phyloP scores from a whole-genome alignment of 2,113 vertebrate species.

The Chlorodrepanis virens region DNA sequence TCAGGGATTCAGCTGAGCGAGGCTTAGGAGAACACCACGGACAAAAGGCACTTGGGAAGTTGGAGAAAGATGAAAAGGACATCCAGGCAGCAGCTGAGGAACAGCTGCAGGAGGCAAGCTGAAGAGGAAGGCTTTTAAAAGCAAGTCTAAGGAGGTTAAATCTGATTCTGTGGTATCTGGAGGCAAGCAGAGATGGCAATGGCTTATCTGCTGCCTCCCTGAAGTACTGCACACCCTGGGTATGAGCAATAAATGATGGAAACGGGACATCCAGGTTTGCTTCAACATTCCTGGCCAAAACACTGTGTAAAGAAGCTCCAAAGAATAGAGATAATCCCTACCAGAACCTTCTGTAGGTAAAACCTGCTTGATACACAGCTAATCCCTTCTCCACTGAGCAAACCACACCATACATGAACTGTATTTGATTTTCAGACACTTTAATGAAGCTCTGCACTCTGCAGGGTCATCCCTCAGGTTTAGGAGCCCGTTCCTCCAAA shows the following conservation, averaged over 20 bases:
- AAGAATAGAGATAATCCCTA: neutral
- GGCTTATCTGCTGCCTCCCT: neutral
- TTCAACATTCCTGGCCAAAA: neutral
- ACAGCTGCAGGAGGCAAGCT: neutral
- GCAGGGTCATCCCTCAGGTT: neutral
- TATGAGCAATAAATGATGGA: neutral
- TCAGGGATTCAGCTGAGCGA: neutral
- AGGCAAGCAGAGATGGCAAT: neutral
- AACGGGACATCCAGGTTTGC: neutral
- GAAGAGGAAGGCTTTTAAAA: neutral
- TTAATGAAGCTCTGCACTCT: fast-evolving
- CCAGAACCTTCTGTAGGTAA: neutral
- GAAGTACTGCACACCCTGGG: neutral
- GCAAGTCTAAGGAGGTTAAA: neutral
- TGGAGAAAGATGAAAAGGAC: neutral
- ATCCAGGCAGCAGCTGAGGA: neutral
- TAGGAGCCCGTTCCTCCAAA: neutral
- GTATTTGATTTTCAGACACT: neutral
- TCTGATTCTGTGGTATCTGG: neutral
- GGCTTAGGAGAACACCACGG: neutral
- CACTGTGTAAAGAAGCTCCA: neutral
- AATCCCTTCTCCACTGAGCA: neutral
- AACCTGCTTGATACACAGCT: neutral
- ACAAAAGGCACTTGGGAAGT: neutral
- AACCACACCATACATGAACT: neutral